Evolutionary conservation across 2,888 invertebrate species (phyloP), one percentile per base, ranked within the genome.

Genomic region (Physocephala rufipes): DNA sequence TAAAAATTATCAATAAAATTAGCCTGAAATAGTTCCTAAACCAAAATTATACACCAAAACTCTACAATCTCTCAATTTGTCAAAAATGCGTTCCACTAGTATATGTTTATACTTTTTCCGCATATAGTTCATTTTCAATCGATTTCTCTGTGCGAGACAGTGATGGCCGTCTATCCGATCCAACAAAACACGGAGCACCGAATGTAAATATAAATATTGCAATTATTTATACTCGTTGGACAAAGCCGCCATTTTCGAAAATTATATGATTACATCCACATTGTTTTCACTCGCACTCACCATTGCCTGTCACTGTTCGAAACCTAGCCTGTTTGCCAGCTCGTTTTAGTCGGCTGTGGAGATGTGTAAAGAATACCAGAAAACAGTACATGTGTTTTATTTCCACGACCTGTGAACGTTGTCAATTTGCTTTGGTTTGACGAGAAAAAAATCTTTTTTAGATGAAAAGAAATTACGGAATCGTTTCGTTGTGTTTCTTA

Each of bases 381-480:
- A 67, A 71, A 71, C 62, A 61, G 55, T 63, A 61, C 71, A 71
- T 71, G 71, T 62, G 71, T 71, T 67, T 24, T 24, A 43, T 66
- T 49, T 36, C 65, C 65, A 43, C 71, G 71, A 70, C 64, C 65
- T 70, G 64, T 26, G n/a, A 55, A 67, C 55, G 43, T 67, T 53
- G 71, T 47, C 30, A 51, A 59, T 65, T 67, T 43, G 55, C 15
- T 71, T 67, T 53, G 53, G 36, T 67, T 53, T 67, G 62, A 67
- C 47, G 30, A 70, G 21, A 21, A 51, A 51, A 36, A 28, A 61
- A 67, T 30, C 51, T 62, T 21, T 43, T 62, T 47, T 24, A 43
- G n/a, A 55, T 19, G 43, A 43, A 62, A 64, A 45, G 59, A 59
- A 43, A 53, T 21, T 21, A 2, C 7, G 16, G 28, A 36, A 36